Base-by-base conservation (phyloP, 2,888 invertebrate species). In the Campaea margaritaria region DNA sequence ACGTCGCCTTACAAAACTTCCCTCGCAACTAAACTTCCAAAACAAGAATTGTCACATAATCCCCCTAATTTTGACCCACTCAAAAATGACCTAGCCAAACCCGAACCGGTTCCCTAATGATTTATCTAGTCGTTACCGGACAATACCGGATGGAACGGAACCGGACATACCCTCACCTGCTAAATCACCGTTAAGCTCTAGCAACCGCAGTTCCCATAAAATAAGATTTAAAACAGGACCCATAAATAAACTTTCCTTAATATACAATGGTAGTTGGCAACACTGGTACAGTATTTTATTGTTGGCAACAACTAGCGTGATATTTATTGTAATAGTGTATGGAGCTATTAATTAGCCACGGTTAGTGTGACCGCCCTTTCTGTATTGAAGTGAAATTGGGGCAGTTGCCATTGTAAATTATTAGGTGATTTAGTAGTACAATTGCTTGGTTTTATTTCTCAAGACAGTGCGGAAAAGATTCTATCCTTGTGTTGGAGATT, bases 201-300 rank as follows among this genome's bases (percentile, higher is more conserved):
- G 68, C 79, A 69, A 88, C 90, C 90, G 72, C 90, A 89, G 86
- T 91, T 91, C 91, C 91, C 91, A 92, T 92, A 92, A 91, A 91
- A 91, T 89, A 85, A 88, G 89, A 91, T 91, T 85, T 85, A 83
- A 81, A 84, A 82, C 83, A 75, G 73, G 82, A 47, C 74, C 74
- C 79, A 84, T 85, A 85, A 85, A 85, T 85, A 81, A 79, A 76
- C 72, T 81, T 78, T 78, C 75, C 68, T 78, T 78, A 78, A 75
- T 81, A 79, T 81, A 81, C 79, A 45, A 82, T 82, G n/a, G n/a
- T n/a, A 82, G 79, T 82, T 53, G 44, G 46, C 54, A 62, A 57
- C 56, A 57, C 44, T 62, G 34, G 64, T 65, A 36, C 44, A 28
- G 47, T 52, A 48, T 81, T 81, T 79, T 49, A 82, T 82, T 82